A percentile compares a stretch with the other conserved stretches of the same genome.
phyloP scores from a whole-genome alignment of 2,888 invertebrate genomes.

The Troilus luridus region DNA sequence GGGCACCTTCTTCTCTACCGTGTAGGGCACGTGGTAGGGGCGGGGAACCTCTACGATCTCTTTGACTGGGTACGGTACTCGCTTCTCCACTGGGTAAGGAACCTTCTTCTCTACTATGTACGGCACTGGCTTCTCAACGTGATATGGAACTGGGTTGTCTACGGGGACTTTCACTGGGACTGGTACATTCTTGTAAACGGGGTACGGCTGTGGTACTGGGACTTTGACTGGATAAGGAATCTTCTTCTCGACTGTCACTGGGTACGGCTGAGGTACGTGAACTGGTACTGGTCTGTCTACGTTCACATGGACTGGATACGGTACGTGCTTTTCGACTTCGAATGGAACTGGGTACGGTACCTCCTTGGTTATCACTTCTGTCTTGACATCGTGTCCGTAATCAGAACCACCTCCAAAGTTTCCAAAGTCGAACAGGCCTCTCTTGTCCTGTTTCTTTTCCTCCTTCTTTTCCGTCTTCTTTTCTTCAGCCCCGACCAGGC shows the following conservation, averaged over 20 bases:
- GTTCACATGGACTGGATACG: constrained; percentile 78
- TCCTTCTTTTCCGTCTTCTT: constrained; percentile 68
- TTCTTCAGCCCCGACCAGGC: constrained; percentile 66
- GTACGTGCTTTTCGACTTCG: constrained; percentile 69
- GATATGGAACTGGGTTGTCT: constrained; percentile 54
- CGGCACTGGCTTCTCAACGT: constrained; percentile 60
- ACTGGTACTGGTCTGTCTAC: constrained; percentile 71
- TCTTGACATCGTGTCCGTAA: constrained; percentile 65
- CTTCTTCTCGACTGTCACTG: constrained; percentile 81
- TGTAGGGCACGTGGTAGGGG: constrained; percentile 63
- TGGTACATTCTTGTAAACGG: constrained; percentile 65
- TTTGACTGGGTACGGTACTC: constrained; percentile 63
- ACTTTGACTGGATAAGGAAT: constrained; percentile 74
- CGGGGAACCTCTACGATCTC: constrained; percentile 64
- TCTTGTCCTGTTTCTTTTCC: constrained; percentile 72
- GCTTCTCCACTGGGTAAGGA: constrained; percentile 59
- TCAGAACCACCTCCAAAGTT: constrained; percentile 66
- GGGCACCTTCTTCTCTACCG: constrained; percentile 62
- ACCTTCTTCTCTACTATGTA: constrained; percentile 62
- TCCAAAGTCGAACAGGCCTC: constrained; percentile 72
- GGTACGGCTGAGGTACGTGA: constrained; percentile 82
- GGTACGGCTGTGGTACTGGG: constrained; percentile 65
- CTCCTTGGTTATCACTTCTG: constrained; percentile 59
- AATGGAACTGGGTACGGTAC: constrained; percentile 67
- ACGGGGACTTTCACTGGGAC: constrained; percentile 63